Conservation (phyloP, 2,113 vertebrate species). For the Syrrhaptes paradoxus region DNA sequence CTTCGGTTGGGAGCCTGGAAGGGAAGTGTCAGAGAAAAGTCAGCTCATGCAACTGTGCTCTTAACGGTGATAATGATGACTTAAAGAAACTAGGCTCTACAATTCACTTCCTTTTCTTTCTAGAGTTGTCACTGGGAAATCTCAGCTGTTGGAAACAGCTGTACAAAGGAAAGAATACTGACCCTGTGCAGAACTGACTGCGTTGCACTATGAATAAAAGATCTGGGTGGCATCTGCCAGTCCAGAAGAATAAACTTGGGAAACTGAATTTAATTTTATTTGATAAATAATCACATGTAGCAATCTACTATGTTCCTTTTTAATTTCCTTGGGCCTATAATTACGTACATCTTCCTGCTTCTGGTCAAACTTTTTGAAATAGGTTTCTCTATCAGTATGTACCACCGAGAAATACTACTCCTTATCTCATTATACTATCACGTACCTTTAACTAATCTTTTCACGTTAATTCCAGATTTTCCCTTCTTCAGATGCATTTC, state of each 20-base stretch:
- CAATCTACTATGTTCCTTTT: not conserved
- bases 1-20: constrained; percentile 83
- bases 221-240: not conserved
- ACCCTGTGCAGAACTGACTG: not conserved
- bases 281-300: not conserved
- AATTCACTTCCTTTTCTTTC: not conserved
- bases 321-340: not conserved
- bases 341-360: not conserved
- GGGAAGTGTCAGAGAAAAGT: not conserved
- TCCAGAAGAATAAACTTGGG: not conserved
- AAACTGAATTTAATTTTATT: not conserved
- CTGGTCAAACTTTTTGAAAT: not conserved
- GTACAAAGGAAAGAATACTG: accelerated
- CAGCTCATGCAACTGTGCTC: not conserved
- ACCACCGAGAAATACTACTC: not conserved
- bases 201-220: not conserved
- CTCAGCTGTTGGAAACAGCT: not conserved
- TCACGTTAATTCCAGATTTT: not conserved
- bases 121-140: not conserved
- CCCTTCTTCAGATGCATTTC: not conserved
- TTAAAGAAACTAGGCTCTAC: not conserved
- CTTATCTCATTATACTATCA: not conserved
- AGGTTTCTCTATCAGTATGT: not conserved
- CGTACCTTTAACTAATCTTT: not conserved
- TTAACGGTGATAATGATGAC: accelerated